phyloP scores from a whole-genome alignment of 2,113 vertebrate genomes.

The Megaceryle maxima region DNA sequence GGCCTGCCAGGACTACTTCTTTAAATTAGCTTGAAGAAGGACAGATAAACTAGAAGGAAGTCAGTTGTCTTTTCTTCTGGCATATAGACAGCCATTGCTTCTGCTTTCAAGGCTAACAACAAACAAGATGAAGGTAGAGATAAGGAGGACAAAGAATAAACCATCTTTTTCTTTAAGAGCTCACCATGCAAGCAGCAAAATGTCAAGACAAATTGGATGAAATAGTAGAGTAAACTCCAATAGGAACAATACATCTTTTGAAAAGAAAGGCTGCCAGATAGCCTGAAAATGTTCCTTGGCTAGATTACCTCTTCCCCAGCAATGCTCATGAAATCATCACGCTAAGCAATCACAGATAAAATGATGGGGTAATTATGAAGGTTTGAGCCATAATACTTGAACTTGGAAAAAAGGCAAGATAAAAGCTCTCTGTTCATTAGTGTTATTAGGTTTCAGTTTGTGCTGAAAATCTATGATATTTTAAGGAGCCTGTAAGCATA shows the following conservation, averaged over 20 bases:
- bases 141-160: slow-evolving; percentile 4
- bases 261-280: slow-evolving; percentile 30
- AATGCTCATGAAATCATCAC: slow-evolving; percentile 37
- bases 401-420: slow-evolving; percentile 43
- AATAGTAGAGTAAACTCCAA: slow-evolving; percentile 17
- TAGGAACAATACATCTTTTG: slow-evolving; percentile 16
- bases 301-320: slow-evolving; percentile 23
- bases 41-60: slow-evolving; percentile 22
- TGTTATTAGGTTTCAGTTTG: slow-evolving; percentile 16
- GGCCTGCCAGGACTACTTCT: slow-evolving; percentile 51
- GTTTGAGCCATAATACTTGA: slow-evolving; percentile 19
- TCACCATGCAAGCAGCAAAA: slow-evolving; percentile 17
- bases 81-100: neutral
- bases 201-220: neutral
- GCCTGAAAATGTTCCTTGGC: slow-evolving; percentile 11
- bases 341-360: slow-evolving; percentile 25
- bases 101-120: slow-evolving; percentile 10
- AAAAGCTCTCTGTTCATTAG: slow-evolving; percentile 37
- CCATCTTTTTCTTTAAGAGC: neutral
- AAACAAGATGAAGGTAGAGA: neutral
- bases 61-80: slow-evolving; percentile 32
- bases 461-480: slow-evolving; percentile 41
- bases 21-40: slow-evolving; percentile 62
- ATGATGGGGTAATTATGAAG: slow-evolving; percentile 41
- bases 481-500: slow-evolving; percentile 22